Base-by-base conservation (phyloP, 1,140 invertebrate species). In the Paracyclopina nana region DNA sequence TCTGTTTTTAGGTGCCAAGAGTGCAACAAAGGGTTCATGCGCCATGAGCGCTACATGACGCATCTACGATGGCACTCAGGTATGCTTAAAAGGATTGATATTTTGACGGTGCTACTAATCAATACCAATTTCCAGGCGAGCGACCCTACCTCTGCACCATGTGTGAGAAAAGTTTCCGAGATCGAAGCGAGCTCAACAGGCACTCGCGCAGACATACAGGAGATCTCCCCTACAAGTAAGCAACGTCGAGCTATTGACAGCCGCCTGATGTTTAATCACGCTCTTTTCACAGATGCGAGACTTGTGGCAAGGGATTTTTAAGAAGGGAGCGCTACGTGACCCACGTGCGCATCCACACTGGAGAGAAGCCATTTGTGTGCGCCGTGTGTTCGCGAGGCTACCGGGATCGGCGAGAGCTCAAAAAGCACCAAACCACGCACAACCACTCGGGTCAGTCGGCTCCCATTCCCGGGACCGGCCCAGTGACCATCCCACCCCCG, bases 161-260 rank as follows among this genome's bases (percentile, higher is more conserved):
- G 41, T 52, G 50, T 29, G 50, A 52, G 9, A 52, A 52, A 43
- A 52, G 38, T 22, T 52, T 52, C 28, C 42, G 50, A 9, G 50
- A 52, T 29, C 50, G 50, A 24, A 52, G 50, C 24, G 50, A 52
- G 22, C 31, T 52, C 12, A 52, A 52, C 24, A 3, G 50, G 27
- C 50, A 52, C 25, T 46, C 50, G 4, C 31, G 50, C 12, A n/a
- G 50, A 44, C 50, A 52, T 29, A 52, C 50, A n/a, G 50, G 50
- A 26, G 50, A 52, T 44, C 41, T 52, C n/a, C 50, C 50, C 14
- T 52, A 52, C 28, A 52, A 43, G 50, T 52, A 52, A 52, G 34
- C 12, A 18, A 5, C 8, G 16, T 43, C 16, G 41, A 43, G 16
- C 9, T 43, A 24, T 4, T 3, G 24, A 45, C 3, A 45, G 24